Conservation (phyloP, 2,113 vertebrate genomes). For the Tragelaphus buxtoni region DNA sequence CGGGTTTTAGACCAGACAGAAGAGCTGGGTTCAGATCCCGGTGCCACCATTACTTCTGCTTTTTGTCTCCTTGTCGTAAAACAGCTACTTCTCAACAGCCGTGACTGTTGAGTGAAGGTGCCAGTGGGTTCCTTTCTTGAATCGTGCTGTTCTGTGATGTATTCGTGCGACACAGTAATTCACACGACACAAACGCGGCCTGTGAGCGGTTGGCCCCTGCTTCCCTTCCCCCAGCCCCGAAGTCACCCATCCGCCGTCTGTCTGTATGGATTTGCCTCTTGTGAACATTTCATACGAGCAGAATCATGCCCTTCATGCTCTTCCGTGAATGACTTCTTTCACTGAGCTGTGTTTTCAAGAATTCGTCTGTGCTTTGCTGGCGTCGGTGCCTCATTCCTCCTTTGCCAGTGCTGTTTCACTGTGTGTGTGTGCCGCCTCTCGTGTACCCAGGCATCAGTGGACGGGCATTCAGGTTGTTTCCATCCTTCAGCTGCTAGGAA, state of each 20-base stretch:
- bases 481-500: not conserved
- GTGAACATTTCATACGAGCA: not conserved
- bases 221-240: too few species aligned
- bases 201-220: fast-evolving
- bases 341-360: fast-evolving
- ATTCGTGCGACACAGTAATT: not conserved
- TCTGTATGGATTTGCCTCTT: not conserved
- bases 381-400: fast-evolving
- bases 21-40: not conserved
- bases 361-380: fast-evolving
- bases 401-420: fast-evolving
- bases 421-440: not conserved
- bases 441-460: not conserved
- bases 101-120: not conserved
- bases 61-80: not conserved
- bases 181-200: not conserved
- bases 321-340: not conserved
- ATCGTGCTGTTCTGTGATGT: not conserved
- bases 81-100: not conserved
- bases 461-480: not conserved
- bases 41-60: not conserved
- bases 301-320: fast-evolving
- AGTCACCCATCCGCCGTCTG: fast-evolving
- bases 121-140: not conserved
- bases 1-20: not conserved